These are phyloP conservation scores for Parasteatoda tepidariorum DNA, from an alignment of 1,140 invertebrate genomes.

Conservation along the genomic window DNA sequence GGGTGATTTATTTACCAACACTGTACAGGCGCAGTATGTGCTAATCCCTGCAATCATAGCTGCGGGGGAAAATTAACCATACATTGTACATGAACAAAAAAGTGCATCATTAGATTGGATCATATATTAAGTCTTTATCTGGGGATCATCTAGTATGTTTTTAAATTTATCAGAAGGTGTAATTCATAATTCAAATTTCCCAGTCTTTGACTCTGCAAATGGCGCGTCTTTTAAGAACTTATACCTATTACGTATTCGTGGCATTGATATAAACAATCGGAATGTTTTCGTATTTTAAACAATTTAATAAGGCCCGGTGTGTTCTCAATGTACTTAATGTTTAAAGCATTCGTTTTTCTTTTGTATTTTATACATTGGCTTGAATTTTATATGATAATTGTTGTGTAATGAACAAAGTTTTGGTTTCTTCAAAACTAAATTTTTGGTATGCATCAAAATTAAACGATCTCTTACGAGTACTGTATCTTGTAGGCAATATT, in stretches of 20 bases:
- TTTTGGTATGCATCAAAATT: no score
- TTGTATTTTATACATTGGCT: no score
- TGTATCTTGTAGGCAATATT: no score
- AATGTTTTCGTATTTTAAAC: no score
- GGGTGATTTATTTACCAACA: slow-evolving; percentile 41
- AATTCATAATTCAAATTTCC: slow-evolving; percentile 56
- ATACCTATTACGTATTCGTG: slow-evolving; percentile 39
- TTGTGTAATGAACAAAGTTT: no score
- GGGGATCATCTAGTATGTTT: not conserved
- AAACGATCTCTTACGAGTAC: no score
- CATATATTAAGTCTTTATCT: not conserved
- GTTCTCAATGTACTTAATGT: no score
- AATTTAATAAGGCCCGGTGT: no score
- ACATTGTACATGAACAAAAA: slow-evolving; percentile 1
- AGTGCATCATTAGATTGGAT: not conserved
- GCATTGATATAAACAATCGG: not conserved
- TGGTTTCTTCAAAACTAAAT: no score
- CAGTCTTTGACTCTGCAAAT: slow-evolving; percentile 49
- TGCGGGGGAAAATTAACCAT: slow-evolving; percentile 28
- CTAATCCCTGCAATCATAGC: slow-evolving; percentile 52
- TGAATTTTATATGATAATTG: no score
- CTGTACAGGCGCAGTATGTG: slow-evolving; percentile 56
- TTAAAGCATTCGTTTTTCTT: no score
- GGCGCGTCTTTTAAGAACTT: slow-evolving; percentile 58
- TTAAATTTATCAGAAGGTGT: not conserved